phyloP scores from a whole-genome alignment of 1,140 invertebrate species.

The Bombus breviceps region DNA sequence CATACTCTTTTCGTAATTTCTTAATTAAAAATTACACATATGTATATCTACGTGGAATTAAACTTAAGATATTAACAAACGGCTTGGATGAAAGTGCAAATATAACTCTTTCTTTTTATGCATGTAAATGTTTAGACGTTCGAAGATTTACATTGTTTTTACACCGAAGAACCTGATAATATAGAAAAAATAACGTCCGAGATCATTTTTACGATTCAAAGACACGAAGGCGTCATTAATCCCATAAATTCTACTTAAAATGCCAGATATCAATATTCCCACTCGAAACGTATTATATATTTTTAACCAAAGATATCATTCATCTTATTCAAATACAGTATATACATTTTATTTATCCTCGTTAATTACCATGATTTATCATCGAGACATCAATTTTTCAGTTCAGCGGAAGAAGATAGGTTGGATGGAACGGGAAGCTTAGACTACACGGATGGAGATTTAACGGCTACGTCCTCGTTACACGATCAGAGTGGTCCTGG shows the following conservation, averaged over 20 bases:
- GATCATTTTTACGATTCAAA: not conserved
- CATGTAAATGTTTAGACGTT: too few relatives aligned
- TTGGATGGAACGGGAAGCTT: slow-evolving; percentile 79
- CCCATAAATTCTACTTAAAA: not conserved
- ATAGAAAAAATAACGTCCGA: not conserved
- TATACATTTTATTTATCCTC: not conserved
- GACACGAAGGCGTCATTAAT: not conserved
- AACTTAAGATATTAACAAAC: not conserved
- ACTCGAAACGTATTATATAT: not conserved
- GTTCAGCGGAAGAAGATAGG: slow-evolving; percentile 74
- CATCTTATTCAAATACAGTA: not conserved
- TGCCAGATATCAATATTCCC: not conserved
- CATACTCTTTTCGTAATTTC: not conserved
- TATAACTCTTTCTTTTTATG: too few relatives aligned
- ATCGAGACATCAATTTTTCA: slow-evolving; percentile 44
- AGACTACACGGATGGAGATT: slow-evolving; percentile 70
- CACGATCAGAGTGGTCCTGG: slow-evolving; percentile 79
- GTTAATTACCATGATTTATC: not conserved
- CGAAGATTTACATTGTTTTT: not conserved
- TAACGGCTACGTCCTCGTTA: slow-evolving; percentile 74
- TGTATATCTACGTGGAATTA: not conserved
- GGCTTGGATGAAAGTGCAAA: not conserved
- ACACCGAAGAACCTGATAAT: not conserved
- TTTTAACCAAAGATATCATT: not conserved
- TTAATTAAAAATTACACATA: too few relatives aligned